A percentile compares a stretch with the other conserved stretches of the same genome.
Evolutionary conservation across 2,888 invertebrate genomes (phyloP).

Genomic region (Cenopis cana): DNA sequence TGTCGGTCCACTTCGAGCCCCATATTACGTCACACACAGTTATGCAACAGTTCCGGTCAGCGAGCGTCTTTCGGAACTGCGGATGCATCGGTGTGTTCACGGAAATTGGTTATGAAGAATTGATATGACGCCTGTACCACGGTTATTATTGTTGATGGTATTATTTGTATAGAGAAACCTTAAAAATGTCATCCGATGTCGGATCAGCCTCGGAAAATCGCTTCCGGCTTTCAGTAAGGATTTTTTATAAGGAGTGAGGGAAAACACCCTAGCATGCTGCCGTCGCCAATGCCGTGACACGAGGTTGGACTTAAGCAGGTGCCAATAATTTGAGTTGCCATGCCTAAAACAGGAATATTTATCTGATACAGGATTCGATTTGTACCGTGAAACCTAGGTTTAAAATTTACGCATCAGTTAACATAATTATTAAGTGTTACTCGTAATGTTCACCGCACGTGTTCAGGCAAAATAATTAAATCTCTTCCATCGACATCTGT

Average conservation of each 20-base stretch:
- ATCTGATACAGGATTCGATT: too few relatives aligned
- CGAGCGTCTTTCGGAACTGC: conserved; percentile 33
- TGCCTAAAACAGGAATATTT: too few relatives aligned
- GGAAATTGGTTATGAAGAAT: conserved; percentile 7
- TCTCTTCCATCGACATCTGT: conserved; percentile 15
- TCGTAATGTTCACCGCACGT: not conserved
- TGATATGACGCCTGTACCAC: not conserved
- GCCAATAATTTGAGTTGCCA: too few relatives aligned
- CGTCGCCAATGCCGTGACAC: too few relatives aligned
- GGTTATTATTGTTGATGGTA: not conserved
- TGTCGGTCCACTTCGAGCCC: conserved; percentile 29
- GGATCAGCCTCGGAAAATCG: too few relatives aligned
- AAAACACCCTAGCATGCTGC: too few relatives aligned
- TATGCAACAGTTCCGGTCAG: conserved; percentile 40
- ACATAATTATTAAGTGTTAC: not conserved
- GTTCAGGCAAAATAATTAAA: too few relatives aligned
- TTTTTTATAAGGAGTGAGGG: too few relatives aligned
- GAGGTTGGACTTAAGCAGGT: too few relatives aligned
- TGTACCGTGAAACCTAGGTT: too few relatives aligned
- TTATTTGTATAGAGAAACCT: not conserved
- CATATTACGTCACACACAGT: conserved; percentile 34
- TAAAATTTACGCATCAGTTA: not conserved
- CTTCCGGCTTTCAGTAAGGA: too few relatives aligned
- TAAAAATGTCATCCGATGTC: too few relatives aligned
- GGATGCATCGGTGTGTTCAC: conserved; percentile 12